Percentiles rank a stretch among this genome's conserved stretches.
phyloP scores from a whole-genome alignment of 2,888 invertebrate species.

The Archips xylosteana region DNA sequence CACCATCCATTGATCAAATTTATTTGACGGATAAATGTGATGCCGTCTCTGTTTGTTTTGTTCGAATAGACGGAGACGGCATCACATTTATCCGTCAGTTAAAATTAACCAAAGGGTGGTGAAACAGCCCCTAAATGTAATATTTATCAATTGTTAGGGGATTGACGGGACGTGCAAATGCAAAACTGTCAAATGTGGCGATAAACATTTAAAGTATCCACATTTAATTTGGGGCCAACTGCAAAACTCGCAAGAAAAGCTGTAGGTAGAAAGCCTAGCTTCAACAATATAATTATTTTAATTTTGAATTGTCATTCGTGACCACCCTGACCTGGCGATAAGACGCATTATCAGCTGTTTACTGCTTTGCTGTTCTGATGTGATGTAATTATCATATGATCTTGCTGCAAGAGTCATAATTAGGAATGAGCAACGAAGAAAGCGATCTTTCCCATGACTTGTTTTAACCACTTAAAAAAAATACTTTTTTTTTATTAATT shows the following conservation, averaged over 20 bases:
- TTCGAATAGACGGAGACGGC: too few relatives aligned
- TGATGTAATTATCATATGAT: slow-evolving; percentile 34
- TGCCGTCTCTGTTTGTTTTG: too few relatives aligned
- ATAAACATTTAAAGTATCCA: background rate
- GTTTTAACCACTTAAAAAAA: too few relatives aligned
- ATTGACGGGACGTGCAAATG: too few relatives aligned
- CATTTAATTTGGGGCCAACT: background rate
- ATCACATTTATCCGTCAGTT: too few relatives aligned
- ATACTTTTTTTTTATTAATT: too few relatives aligned
- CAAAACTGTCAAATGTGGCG: too few relatives aligned
- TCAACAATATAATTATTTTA: slow-evolving; percentile 11
- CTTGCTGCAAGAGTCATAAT: slow-evolving; percentile 5
- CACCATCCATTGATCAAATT: too few relatives aligned
- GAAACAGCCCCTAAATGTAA: too few relatives aligned
- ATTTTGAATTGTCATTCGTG: slow-evolving; percentile 14
- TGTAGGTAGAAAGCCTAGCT: background rate
- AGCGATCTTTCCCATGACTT: background rate
- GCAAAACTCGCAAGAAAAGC: background rate
- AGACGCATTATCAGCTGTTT: slow-evolving; percentile 37
- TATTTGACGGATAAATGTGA: too few relatives aligned
- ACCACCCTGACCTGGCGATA: slow-evolving; percentile 30
- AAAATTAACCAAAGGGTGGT: too few relatives aligned
- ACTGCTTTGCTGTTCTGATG: slow-evolving; percentile 18
- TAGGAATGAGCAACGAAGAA: background rate
- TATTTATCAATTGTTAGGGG: too few relatives aligned